Percentiles rank a stretch among this genome's conserved stretches.
Conservation (phyloP, 2,797 vertebrate species). For the Neoniphon sammara region DNA sequence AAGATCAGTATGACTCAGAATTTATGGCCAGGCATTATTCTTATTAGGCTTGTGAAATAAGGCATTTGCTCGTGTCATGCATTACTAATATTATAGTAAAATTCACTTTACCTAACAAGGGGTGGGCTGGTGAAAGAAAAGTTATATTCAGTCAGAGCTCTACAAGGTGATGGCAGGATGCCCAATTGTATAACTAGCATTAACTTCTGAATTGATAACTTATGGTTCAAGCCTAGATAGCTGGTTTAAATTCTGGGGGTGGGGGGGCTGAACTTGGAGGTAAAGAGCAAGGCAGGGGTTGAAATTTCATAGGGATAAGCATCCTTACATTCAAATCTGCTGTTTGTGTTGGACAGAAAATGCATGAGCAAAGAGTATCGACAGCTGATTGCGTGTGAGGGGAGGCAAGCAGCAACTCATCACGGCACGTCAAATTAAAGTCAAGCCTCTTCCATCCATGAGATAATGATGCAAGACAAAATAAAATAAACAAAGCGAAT, state of each 20-base stretch:
- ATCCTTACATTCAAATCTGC: constrained; percentile 19
- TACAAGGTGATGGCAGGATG: constrained; percentile 79
- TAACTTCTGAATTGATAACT: constrained; percentile 55
- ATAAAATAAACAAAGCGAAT: constrained; percentile 77
- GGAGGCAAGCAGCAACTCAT: constrained; percentile 52
- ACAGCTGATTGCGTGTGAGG: constrained; percentile 71
- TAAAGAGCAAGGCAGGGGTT: constrained; percentile 6
- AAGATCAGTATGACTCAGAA: constrained; percentile 79
- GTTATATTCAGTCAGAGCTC: constrained; percentile 71
- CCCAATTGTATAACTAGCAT: constrained; percentile 68
- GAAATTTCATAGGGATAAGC: constrained; percentile 5
- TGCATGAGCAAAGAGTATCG: constrained; percentile 12
- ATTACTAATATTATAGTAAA: constrained; percentile 76
- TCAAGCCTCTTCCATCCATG: constrained; percentile 46
- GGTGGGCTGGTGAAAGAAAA: constrained; percentile 69
- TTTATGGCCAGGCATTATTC: constrained; percentile 79
- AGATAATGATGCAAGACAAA: constrained; percentile 73
- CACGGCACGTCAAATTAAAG: constrained; percentile 60
- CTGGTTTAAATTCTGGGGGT: constrained; percentile 19
- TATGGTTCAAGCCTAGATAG: constrained; percentile 9
- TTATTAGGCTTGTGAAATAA: constrained; percentile 82
- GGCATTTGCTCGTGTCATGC: constrained; percentile 76
- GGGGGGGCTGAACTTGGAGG: constrained; percentile 21
- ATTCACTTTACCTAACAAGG: constrained; percentile 80
- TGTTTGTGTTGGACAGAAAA: constrained; percentile 28